These are phyloP conservation scores for Pluvianellus socialis DNA, from an alignment of 2,113 vertebrate species.

Conservation along the genomic window DNA sequence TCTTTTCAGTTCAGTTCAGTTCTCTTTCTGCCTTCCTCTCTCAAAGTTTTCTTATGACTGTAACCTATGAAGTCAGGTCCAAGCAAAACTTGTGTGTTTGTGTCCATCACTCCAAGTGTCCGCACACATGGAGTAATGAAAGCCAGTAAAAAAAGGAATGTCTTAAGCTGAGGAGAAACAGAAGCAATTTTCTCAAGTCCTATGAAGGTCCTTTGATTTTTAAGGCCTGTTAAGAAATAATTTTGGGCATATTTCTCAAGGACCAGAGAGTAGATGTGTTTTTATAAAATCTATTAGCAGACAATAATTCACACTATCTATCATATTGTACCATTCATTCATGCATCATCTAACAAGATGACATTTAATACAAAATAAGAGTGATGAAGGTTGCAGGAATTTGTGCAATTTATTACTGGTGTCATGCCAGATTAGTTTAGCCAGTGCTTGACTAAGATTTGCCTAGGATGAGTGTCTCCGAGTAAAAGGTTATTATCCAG, in stretches of 20 bases:
- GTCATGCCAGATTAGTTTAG: constrained; percentile 65
- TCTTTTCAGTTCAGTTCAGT: not conserved
- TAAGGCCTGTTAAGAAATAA: not conserved
- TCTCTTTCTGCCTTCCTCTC: not conserved
- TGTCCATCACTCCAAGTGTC: not conserved
- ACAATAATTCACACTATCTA: not conserved
- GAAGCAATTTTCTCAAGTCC: not conserved
- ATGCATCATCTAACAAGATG: constrained; percentile 55
- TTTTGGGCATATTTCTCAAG: constrained; percentile 29
- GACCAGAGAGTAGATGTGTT: not conserved
- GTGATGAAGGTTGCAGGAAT: constrained; percentile 50
- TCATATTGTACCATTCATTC: constrained; percentile 30
- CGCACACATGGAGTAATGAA: not conserved
- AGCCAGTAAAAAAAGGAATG: not conserved
- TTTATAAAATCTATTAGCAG: constrained; percentile 14
- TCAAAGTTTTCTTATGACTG: not conserved
- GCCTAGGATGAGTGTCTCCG: not conserved
- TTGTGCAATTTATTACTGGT: constrained; percentile 61
- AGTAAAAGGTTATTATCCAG: constrained; percentile 43
- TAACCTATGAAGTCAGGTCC: not conserved
- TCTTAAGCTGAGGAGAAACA: not conserved
- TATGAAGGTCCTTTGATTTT: not conserved
- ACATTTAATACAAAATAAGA: constrained; percentile 68
- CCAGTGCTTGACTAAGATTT: constrained; percentile 59
- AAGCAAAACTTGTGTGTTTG: not conserved